These are phyloP conservation scores for Acanthis flammea DNA, from an alignment of 2,797 vertebrate genomes.

Conservation along the genomic window DNA sequence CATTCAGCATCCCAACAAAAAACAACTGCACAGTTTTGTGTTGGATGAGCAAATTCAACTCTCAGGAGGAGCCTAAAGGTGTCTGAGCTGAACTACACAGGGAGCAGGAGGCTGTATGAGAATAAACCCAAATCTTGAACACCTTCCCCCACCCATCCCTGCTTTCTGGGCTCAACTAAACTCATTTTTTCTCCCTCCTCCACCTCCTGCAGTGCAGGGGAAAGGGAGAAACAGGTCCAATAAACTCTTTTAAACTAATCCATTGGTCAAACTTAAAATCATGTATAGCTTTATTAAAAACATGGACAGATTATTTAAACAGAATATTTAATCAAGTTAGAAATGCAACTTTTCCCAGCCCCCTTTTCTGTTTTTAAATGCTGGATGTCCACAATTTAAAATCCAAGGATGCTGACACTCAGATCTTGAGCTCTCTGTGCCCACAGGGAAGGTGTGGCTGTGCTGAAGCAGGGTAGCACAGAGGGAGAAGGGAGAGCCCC, in stretches of 20 bases:
- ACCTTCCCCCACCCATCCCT: not conserved
- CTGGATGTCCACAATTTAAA: not conserved
- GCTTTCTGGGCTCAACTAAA: not conserved
- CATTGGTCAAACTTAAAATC: not conserved
- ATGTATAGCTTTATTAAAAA: not conserved
- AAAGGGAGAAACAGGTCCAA: not conserved
- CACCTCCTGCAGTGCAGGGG: not conserved
- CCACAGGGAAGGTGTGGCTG: accelerated
- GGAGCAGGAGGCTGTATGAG: not conserved
- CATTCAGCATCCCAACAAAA: not conserved
- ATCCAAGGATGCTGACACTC: not conserved
- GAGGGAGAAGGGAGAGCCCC: not conserved
- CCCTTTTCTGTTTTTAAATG: not conserved
- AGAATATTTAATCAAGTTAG: not conserved
- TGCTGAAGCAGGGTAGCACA: not conserved
- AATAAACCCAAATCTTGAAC: not conserved
- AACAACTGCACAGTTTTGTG: not conserved
- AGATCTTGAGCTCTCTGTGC: not conserved
- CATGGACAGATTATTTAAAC: not conserved
- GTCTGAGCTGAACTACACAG: not conserved
- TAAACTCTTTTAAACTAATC: not conserved
- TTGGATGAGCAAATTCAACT: not conserved
- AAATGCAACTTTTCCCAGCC: not conserved
- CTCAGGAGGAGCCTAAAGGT: not conserved
- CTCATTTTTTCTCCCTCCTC: not conserved